Evolutionary conservation across 2,113 vertebrate genomes (phyloP).

Genomic region (Lampris megalopsis): DNA sequence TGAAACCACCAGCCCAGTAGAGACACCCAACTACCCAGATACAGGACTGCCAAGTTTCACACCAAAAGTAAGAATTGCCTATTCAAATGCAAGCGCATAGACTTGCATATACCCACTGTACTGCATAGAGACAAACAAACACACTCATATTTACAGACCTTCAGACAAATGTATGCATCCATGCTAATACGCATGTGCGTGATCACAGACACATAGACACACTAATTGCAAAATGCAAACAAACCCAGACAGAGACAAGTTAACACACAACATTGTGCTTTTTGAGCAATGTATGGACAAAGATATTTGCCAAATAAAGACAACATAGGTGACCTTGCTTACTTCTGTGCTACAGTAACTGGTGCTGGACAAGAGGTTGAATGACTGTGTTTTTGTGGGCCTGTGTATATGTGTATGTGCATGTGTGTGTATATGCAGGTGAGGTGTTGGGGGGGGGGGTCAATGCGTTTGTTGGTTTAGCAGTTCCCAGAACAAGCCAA

Average conservation of each 20-base stretch:
- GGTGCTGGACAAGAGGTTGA: background rate
- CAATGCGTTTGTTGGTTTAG: background rate
- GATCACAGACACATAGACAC: background rate
- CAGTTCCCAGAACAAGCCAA: constrained; percentile 17
- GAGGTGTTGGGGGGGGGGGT: too few species aligned
- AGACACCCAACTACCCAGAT: constrained; percentile 35
- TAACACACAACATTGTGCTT: too few species aligned
- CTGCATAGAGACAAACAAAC: too few species aligned
- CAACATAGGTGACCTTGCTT: background rate
- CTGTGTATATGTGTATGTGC: too few species aligned
- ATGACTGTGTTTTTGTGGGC: background rate
- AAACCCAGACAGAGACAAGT: background rate
- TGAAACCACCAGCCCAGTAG: background rate
- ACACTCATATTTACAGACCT: too few species aligned
- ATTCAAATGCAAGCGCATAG: background rate
- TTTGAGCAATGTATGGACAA: too few species aligned
- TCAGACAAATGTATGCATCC: background rate
- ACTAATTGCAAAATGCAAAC: background rate
- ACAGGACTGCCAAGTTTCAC: constrained; percentile 7
- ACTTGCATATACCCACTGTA: background rate
- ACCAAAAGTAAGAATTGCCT: constrained; percentile 32
- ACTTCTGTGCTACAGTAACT: background rate
- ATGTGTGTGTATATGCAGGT: too few species aligned
- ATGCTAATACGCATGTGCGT: too few species aligned
- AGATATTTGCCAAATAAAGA: too few species aligned